phyloP scores from a whole-genome alignment of 2,888 invertebrate species.

The Encarsia formosa region DNA sequence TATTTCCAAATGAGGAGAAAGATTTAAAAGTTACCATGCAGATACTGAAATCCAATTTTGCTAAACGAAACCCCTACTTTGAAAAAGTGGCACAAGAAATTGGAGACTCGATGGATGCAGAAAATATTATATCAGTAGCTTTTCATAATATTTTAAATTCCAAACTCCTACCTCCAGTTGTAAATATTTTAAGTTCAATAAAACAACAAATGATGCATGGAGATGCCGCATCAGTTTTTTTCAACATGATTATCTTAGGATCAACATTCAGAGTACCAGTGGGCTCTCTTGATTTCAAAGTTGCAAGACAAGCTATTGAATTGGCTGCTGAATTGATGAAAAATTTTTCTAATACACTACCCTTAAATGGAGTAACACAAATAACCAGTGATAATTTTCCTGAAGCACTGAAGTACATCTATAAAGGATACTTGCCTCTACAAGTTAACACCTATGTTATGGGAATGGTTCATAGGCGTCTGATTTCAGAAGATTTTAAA shows the following conservation, averaged over 20 bases:
- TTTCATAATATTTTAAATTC: constrained; percentile 45
- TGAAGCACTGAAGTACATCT: constrained; percentile 38
- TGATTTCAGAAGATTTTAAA: constrained; percentile 36
- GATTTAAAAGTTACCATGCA: constrained; percentile 51
- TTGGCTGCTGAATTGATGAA: constrained; percentile 43
- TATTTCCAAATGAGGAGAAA: constrained; percentile 56
- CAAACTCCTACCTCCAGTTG: constrained; percentile 39
- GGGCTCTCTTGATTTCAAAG: constrained; percentile 34
- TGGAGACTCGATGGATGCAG: constrained; percentile 31
- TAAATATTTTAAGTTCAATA: constrained; percentile 39
- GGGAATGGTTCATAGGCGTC: constrained; percentile 46
- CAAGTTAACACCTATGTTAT: constrained; percentile 46
- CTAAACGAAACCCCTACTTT: constrained; percentile 48
- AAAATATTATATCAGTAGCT: constrained; percentile 38
- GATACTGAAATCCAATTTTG: constrained; percentile 51
- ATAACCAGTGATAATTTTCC: constrained; percentile 42
- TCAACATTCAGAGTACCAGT: constrained; percentile 46
- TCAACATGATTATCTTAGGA: constrained; percentile 45
- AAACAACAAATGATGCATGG: constrained; percentile 38
- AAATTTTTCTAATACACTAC: constrained; percentile 35
- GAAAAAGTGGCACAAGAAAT: constrained; percentile 37
- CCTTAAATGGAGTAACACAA: constrained; percentile 39
- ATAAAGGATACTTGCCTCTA: constrained; percentile 40
- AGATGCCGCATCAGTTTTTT: constrained; percentile 43
- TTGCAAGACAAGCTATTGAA: constrained; percentile 42